phyloP scores from a whole-genome alignment of 2,113 vertebrate genomes.

The Calypte anna region DNA sequence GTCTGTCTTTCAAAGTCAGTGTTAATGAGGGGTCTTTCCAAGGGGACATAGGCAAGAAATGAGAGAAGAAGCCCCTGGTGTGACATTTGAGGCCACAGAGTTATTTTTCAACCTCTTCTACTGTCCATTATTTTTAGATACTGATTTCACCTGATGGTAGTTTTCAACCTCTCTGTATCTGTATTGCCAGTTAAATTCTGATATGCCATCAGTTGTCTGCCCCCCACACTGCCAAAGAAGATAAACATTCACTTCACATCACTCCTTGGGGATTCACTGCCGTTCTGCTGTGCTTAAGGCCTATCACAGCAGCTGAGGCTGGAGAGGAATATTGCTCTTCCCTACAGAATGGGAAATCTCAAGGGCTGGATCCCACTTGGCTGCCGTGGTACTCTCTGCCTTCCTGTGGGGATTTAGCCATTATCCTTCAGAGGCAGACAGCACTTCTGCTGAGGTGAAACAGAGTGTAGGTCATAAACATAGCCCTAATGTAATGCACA shows the following conservation, averaged over 20 bases:
- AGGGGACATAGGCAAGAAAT: too few species aligned
- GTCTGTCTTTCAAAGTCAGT: not conserved
- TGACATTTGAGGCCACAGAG: not conserved
- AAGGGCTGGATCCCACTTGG: not conserved
- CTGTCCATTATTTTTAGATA: not conserved
- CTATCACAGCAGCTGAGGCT: not conserved
- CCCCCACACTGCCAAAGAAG: not conserved
- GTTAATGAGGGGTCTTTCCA: rapidly evolving
- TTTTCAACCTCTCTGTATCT: not conserved
- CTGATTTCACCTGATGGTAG: not conserved
- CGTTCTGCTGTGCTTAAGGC: not conserved
- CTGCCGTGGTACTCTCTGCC: not conserved
- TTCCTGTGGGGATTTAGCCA: not conserved
- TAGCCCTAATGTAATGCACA: not conserved
- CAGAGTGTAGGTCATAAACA: not conserved
- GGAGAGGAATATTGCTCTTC: not conserved
- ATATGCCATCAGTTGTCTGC: not conserved
- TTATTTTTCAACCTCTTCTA: not conserved
- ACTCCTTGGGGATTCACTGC: not conserved
- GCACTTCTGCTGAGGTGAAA: not conserved
- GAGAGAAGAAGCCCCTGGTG: not conserved
- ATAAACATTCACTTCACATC: not conserved
- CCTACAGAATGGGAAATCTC: not conserved
- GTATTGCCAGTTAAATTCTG: not conserved
- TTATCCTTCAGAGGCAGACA: not conserved